Percentiles rank a stretch among this genome's conserved stretches.
phyloP scores from a whole-genome alignment of 2,113 vertebrate species.

The Lethenteron camtschaticum region DNA sequence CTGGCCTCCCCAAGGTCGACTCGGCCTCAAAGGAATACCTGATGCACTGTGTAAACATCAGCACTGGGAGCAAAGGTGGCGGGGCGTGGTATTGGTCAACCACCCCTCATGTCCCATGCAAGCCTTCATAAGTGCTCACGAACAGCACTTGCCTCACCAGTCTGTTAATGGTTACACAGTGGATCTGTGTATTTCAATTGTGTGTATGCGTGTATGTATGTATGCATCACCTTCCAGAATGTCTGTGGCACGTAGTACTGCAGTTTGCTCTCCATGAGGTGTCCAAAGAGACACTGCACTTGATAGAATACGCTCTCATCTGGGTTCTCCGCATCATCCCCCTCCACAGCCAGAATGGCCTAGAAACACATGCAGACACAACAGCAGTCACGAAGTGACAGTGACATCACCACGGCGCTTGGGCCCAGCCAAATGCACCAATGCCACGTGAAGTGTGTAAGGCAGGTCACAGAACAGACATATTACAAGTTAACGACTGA shows the following conservation, averaged over 20 bases:
- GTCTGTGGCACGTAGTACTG: constrained; percentile 97
- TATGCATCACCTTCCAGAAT: constrained; percentile 71
- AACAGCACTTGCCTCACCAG: no score
- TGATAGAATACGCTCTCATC: constrained; percentile 95
- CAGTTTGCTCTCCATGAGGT: constrained; percentile 96
- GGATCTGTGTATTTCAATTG: no score
- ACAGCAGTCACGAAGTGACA: background rate
- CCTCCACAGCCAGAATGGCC: constrained; percentile 75
- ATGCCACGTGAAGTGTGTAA: background rate
- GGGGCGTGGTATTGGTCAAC: no score
- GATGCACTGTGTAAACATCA: no score
- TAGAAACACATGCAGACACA: constrained; percentile 15
- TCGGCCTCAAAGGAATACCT: no score
- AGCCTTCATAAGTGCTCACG: no score
- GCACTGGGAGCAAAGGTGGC: no score
- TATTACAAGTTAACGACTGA: no score
- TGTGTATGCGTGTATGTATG: no score
- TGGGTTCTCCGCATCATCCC: constrained; percentile 72
- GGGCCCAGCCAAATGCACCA: background rate
- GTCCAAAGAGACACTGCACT: constrained; percentile 87
- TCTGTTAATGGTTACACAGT: no score
- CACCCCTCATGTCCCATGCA: no score
- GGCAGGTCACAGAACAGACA: background rate
- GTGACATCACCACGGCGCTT: background rate
- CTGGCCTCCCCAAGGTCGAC: no score